A percentile compares a stretch with the other conserved stretches of the same genome.
phyloP scores from a whole-genome alignment of 2,888 invertebrate species.

The Neoaliturus tenellus region DNA sequence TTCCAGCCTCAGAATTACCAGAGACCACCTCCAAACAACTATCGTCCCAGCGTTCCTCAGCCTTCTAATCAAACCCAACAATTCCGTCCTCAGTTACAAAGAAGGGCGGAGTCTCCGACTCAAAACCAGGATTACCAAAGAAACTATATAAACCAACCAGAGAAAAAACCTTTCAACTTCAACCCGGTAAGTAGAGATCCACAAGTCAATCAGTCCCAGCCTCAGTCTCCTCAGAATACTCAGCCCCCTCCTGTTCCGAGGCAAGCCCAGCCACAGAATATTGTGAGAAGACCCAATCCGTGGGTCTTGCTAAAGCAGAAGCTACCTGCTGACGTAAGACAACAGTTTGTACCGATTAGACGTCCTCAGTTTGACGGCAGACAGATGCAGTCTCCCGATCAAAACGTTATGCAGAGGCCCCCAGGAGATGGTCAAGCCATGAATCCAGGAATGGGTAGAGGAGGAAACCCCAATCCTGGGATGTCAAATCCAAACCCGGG shows the following conservation, averaged over 20 bases:
- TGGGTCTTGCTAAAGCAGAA: conserved; percentile 68
- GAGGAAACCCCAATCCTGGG: conserved; percentile 25
- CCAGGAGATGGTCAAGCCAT: conserved; percentile 44
- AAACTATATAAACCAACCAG: conserved; percentile 4
- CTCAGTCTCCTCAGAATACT: conserved; percentile 69
- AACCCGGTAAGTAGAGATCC: conserved; percentile 54
- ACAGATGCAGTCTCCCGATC: conserved; percentile 51
- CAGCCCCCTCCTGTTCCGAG: conserved; percentile 58
- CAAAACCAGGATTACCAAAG: conserved; percentile 42
- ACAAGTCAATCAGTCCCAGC: conserved; percentile 62
- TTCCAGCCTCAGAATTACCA: conserved; percentile 58
- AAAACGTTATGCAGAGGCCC: conserved; percentile 25
- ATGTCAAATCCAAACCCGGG: conserved; percentile 33
- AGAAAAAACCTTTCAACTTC: conserved; percentile 70
- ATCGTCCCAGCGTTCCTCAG: conserved; percentile 44
- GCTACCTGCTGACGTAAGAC: conserved; percentile 62
- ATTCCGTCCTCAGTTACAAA: conserved; percentile 30
- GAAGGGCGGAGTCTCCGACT: conserved; percentile 29
- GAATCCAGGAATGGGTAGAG: conserved; percentile 14
- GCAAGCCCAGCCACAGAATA: conserved; percentile 54
- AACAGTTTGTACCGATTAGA: conserved; percentile 64
- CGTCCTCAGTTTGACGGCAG: conserved; percentile 58
- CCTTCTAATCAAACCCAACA: conserved; percentile 26
- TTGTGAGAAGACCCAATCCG: conserved; percentile 62
- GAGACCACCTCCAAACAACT: conserved; percentile 46